phyloP scores from a whole-genome alignment of 2,888 invertebrate genomes.

The Parnassius glacialis region DNA sequence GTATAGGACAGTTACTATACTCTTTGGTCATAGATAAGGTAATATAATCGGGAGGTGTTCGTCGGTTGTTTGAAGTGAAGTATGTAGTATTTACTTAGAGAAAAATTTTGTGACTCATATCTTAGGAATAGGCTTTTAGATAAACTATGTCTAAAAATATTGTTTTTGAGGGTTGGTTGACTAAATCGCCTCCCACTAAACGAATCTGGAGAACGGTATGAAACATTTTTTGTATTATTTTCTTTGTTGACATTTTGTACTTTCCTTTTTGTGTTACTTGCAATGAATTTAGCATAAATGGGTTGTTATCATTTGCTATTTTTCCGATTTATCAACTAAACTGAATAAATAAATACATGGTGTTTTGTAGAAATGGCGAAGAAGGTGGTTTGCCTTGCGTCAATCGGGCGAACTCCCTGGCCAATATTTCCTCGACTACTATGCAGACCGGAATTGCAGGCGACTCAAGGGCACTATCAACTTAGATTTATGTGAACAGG shows the following conservation, averaged over 20 bases:
- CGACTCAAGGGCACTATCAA: constrained; percentile 94
- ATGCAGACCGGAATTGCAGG: constrained; percentile 91
- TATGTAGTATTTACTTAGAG: constrained; percentile 35
- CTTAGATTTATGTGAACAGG: constrained; percentile 97
- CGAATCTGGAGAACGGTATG: constrained; percentile 96
- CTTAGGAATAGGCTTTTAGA: constrained; percentile 35
- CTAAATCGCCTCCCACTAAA: constrained; percentile 96
- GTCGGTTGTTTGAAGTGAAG: constrained; percentile 29
- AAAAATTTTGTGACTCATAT: constrained; percentile 51
- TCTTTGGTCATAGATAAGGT: too few relatives aligned
- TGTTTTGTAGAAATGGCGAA: constrained; percentile 92
- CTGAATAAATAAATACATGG: not conserved
- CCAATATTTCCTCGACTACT: constrained; percentile 96
- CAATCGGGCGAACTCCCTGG: constrained; percentile 96
- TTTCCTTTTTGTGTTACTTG: constrained; percentile 33
- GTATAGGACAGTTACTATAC: too few relatives aligned
- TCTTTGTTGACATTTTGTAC: constrained; percentile 58
- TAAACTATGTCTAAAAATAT: constrained; percentile 82
- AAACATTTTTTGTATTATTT: constrained; percentile 47
- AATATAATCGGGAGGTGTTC: constrained; percentile 20
- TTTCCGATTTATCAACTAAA: too few relatives aligned
- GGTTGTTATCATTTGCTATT: too few relatives aligned
- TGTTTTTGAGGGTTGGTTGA: constrained; percentile 95
- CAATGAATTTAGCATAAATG: constrained; percentile 9
- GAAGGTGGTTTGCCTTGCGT: constrained; percentile 95